These are phyloP conservation scores for Bovichtus variegatus DNA, from an alignment of 2,797 vertebrate species.

Conservation along the genomic window DNA sequence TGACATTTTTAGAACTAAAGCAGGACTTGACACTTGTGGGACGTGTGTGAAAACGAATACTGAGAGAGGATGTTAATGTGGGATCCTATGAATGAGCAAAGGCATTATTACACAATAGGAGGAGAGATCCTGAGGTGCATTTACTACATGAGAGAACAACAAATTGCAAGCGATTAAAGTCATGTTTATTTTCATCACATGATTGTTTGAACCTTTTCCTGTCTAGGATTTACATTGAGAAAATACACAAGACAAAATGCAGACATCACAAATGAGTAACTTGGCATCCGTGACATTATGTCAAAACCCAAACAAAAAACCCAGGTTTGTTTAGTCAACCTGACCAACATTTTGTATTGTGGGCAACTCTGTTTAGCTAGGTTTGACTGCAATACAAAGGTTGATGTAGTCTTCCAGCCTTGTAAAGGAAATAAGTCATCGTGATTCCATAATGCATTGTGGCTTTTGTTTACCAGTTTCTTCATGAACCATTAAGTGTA, in stretches of 20 bases:
- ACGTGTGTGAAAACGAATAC: constrained; percentile 46
- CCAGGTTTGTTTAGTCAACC: constrained; percentile 73
- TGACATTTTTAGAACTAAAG: constrained; percentile 70
- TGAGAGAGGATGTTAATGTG: constrained; percentile 25
- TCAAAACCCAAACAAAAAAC: constrained; percentile 78
- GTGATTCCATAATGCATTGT: constrained; percentile 32
- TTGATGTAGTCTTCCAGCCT: constrained; percentile 14
- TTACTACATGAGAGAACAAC: constrained; percentile 39
- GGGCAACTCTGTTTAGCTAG: constrained; percentile 63
- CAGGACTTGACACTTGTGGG: constrained; percentile 51
- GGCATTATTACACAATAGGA: constrained; percentile 10
- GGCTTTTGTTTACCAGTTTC: constrained; percentile 14
- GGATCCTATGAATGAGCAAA: constrained; percentile 57
- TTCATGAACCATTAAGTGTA: neutral
- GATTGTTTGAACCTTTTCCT: constrained; percentile 55
- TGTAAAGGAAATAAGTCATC: constrained; percentile 34
- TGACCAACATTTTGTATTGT: constrained; percentile 67
- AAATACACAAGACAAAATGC: constrained; percentile 80
- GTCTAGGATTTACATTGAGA: constrained; percentile 71
- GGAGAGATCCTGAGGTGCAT: constrained; percentile 20
- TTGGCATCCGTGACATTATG: constrained; percentile 64
- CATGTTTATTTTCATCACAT: constrained; percentile 63
- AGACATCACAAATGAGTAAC: constrained; percentile 85
- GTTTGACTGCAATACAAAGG: constrained; percentile 56
- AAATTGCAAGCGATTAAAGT: constrained; percentile 50